Evolutionary conservation across 2,888 invertebrate species (phyloP).

Genomic region (Bhutanitis thaidina): DNA sequence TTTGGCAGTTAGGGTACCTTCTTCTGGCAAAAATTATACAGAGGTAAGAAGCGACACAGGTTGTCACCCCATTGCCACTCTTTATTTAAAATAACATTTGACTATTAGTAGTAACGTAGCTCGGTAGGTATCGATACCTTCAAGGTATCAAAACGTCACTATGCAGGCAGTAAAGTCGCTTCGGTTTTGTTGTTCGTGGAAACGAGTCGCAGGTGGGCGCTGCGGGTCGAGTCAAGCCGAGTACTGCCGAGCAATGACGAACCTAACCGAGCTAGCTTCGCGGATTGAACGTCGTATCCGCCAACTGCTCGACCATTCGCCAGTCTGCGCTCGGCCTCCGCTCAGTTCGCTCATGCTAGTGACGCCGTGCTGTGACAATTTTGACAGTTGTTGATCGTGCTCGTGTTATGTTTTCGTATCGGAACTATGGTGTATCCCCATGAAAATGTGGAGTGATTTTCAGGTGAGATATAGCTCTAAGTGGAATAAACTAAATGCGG

Average conservation of each 20-base stretch:
- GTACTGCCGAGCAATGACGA: conserved; percentile 38
- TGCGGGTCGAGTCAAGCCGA: conserved; percentile 43
- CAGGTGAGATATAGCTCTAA: conserved; percentile 55
- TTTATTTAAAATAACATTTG: background rate
- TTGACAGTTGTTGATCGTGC: conserved; percentile 78
- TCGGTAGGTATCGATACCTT: conserved; percentile 38
- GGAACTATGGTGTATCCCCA: conserved; percentile 79
- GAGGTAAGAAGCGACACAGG: no score
- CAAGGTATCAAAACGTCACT: conserved; percentile 19
- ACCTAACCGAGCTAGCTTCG: conserved; percentile 27
- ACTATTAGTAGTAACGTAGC: background rate
- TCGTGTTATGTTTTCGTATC: conserved; percentile 76
- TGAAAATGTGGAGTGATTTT: conserved; percentile 80
- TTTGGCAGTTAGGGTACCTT: no score
- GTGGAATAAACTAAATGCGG: background rate
- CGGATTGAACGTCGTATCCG: conserved; percentile 40
- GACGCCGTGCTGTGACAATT: conserved; percentile 67
- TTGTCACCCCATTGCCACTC: no score
- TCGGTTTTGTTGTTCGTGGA: conserved; percentile 71
- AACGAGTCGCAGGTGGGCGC: conserved; percentile 74
- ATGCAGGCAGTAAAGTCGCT: conserved; percentile 35
- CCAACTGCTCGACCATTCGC: conserved; percentile 34
- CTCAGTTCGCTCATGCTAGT: conserved; percentile 55
- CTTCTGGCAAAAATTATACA: no score
- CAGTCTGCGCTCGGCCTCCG: conserved; percentile 74